Evolutionary conservation across 1,140 invertebrate genomes (phyloP).

Genomic region (Artemia franciscana): DNA sequence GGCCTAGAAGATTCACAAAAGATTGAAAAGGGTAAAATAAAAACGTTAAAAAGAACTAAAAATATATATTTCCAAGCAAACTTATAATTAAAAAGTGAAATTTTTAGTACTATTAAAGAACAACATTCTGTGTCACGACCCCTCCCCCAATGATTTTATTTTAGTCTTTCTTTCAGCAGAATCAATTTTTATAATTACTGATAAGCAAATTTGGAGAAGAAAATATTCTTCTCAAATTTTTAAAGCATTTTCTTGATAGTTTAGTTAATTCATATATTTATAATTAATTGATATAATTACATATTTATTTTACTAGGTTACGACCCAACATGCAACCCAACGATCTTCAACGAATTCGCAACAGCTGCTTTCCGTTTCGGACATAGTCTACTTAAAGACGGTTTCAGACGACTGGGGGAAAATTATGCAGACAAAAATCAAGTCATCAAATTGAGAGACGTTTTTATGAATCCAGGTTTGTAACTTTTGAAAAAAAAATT

Average conservation of each 20-base stretch:
- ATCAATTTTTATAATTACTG: background rate
- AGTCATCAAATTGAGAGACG: constrained; percentile 27
- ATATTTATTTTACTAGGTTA: constrained; percentile 26
- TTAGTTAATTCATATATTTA: constrained; percentile 9
- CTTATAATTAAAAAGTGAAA: too few relatives aligned
- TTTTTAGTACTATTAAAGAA: too few relatives aligned
- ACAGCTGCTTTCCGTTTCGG: constrained; percentile 37
- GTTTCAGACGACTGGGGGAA: constrained; percentile 28
- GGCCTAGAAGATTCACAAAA: too few relatives aligned
- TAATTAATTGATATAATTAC: too few relatives aligned
- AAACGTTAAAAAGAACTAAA: too few relatives aligned
- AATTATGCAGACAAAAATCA: constrained; percentile 22
- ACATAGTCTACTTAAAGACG: constrained; percentile 34
- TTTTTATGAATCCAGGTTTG: constrained; percentile 36
- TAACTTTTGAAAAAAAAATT: too few relatives aligned
- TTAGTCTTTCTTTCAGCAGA: background rate
- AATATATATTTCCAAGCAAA: too few relatives aligned
- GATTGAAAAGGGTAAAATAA: too few relatives aligned
- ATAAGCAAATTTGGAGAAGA: background rate
- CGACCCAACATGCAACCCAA: constrained; percentile 30
- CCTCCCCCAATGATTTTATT: too few relatives aligned
- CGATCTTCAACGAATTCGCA: constrained; percentile 37
- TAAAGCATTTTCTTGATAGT: background rate
- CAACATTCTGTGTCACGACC: too few relatives aligned
- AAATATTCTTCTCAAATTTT: background rate